Evolutionary conservation across 2,888 invertebrate genomes (phyloP), one percentile per base, ranked within the genome.

Genomic region (Plutella xylostella): DNA sequence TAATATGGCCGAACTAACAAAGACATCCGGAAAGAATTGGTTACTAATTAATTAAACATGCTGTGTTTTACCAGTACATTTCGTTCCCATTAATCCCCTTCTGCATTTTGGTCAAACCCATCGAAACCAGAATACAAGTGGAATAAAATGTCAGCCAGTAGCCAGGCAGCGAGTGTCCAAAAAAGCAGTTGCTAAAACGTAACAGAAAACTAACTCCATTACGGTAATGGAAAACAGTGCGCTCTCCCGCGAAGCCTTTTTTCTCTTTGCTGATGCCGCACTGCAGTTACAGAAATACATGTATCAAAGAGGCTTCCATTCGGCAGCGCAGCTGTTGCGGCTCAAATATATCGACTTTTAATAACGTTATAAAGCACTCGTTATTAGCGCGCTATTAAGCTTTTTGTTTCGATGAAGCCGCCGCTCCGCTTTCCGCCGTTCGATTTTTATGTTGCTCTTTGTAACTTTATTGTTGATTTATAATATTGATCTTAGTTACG

Each of bases 211-310:
- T 72, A 72, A 72, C 69, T 72, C 72, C 75, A 77, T 78, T 78
- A 77, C 58, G 57, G 60, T 77, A 77, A 77, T 78, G 76, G 76
- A 75, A 75, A 75, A 77, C 72, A 77, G 70, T 73, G 71, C 65
- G 65, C 67, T 67, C 67, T 68, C 64, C 54, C 63, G 69, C 61
- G 65, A 60, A 61, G 54, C 65, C 68, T 72, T 56, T 46, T 47
- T 47, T 56, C 33, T 31, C 39, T 25, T 57, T 66, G 50, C 65
- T 68, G 60, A 66, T 68, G 71, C 73, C 75, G 76, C 77, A 77
- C 56, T 76, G 77, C 77, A 76, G 75, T 71, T 73, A 70, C 68
- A 73, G 69, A 65, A 67, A 72, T 72, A 70, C 69, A 72, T 76
- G 70, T 73, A 73, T 74, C 73, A 76, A 76, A 73, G 69, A 65